Conservation (phyloP, 2,113 vertebrate species). For the Rallus limicola region DNA sequence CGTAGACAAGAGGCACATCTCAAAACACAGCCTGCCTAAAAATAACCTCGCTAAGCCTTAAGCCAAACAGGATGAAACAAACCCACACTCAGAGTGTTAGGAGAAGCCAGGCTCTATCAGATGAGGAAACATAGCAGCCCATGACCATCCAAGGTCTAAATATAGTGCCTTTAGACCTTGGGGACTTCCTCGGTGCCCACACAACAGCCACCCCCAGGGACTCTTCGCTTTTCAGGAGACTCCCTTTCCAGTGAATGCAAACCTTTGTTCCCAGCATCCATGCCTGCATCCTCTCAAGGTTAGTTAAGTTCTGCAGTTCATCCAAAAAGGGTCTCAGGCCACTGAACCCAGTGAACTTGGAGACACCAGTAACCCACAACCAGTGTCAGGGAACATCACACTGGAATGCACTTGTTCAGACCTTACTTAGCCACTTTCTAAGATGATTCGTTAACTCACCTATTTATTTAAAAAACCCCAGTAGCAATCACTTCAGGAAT, state of each 20-base stretch:
- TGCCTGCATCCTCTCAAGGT: neutral
- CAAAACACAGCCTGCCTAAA: neutral
- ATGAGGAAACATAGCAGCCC: neutral
- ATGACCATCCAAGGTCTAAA: neutral
- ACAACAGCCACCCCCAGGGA: neutral
- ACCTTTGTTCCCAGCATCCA: neutral
- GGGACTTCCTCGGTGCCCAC: neutral
- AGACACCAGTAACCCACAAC: neutral
- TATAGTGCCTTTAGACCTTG: neutral
- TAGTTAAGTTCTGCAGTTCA: neutral
- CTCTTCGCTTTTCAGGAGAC: neutral
- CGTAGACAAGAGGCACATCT: neutral
- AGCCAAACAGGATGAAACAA: neutral
- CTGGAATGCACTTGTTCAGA: neutral
- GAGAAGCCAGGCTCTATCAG: neutral
- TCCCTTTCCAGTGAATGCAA: fast-evolving
- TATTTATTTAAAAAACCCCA: neutral
- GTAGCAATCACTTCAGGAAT: neutral
- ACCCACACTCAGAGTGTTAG: neutral
- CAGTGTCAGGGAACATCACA: neutral
- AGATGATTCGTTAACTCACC: no score
- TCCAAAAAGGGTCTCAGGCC: neutral
- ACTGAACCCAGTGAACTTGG: neutral
- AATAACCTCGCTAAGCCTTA: neutral
- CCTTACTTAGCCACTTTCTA: neutral